These are phyloP conservation scores for Agonopterix subpropinquella DNA, from an alignment of 2,888 invertebrate species.

Conservation along the genomic window DNA sequence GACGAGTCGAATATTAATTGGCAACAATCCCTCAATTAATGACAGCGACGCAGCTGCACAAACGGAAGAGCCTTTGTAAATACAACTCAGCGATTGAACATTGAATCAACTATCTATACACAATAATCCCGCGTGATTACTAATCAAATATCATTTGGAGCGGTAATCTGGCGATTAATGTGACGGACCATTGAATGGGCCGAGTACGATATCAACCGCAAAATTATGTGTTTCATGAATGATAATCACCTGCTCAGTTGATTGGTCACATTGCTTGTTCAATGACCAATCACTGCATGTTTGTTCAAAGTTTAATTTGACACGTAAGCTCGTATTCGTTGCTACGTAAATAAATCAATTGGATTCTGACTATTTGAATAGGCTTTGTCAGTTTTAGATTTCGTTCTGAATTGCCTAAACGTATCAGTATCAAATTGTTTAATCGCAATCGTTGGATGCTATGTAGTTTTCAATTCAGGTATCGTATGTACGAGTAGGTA, in stretches of 20 bases:
- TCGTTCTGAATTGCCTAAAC: no score
- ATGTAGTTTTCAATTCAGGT: no score
- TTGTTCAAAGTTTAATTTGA: constrained; percentile 17
- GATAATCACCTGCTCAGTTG: constrained; percentile 41
- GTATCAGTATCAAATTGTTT: no score
- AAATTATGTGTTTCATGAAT: constrained; percentile 50
- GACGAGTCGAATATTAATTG: no score
- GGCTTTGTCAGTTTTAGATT: no score
- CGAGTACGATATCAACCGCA: constrained; percentile 38
- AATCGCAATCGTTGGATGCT: no score
- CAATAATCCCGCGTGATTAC: constrained; percentile 23
- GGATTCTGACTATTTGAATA: no score
- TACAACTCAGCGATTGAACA: no score
- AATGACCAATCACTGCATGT: constrained; percentile 20
- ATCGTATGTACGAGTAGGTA: no score
- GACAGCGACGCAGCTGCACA: no score
- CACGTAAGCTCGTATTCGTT: constrained; percentile 5
- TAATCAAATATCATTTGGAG: constrained; percentile 43
- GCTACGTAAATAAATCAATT: constrained; percentile 1
- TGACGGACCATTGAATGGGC: constrained; percentile 31
- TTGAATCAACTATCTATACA: neutral
- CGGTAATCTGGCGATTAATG: constrained; percentile 45
- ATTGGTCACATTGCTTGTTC: constrained; percentile 37
- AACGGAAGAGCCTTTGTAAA: no score
- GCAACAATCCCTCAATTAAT: no score